A percentile compares a stretch with the other conserved stretches of the same genome.
These are phyloP conservation scores for Danio tinwini DNA, from an alignment of 2,797 vertebrate genomes.

Conservation along the genomic window DNA sequence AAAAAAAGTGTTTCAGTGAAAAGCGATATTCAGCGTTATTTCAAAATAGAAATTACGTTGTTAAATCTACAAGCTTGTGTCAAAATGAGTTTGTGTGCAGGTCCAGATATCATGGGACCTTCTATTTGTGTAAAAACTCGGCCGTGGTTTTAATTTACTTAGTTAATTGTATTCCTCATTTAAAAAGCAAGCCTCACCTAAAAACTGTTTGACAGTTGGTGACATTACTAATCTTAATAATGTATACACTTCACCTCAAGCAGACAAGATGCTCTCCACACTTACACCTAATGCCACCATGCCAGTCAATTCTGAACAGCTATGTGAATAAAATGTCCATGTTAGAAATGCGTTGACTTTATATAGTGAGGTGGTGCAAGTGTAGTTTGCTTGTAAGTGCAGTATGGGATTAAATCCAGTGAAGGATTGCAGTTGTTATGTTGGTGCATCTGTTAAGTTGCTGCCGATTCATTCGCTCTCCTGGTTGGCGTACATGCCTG, in stretches of 20 bases:
- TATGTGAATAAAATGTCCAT: slow-evolving; percentile 1
- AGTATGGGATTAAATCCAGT: slow-evolving; percentile 35
- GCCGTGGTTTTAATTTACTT: background rate
- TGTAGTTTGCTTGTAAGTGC: slow-evolving; percentile 21
- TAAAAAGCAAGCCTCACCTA: background rate
- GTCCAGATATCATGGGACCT: background rate
- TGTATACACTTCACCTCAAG: slow-evolving; percentile 1
- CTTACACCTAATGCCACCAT: slow-evolving; percentile 21
- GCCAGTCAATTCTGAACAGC: slow-evolving; percentile 6
- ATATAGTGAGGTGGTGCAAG: background rate
- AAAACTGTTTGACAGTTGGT: background rate
- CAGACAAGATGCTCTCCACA: slow-evolving; percentile 14
- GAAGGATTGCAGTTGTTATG: slow-evolving; percentile 29
- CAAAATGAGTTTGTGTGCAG: background rate
- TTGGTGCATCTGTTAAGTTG: background rate
- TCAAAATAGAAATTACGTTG: background rate
- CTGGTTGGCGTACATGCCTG: slow-evolving; percentile 77
- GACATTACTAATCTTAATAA: background rate
- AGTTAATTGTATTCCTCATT: background rate
- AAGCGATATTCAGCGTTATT: background rate
- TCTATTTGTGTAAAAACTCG: too few relatives aligned
- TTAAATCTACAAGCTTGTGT: slow-evolving; percentile 8
- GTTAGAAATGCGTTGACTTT: background rate
- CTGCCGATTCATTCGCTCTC: slow-evolving; percentile 66
- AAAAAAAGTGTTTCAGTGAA: background rate